Evolutionary conservation across 2,113 vertebrate species (phyloP), one percentile per base, ranked within the genome.

Genomic region (Tychaedon coryphoeus): DNA sequence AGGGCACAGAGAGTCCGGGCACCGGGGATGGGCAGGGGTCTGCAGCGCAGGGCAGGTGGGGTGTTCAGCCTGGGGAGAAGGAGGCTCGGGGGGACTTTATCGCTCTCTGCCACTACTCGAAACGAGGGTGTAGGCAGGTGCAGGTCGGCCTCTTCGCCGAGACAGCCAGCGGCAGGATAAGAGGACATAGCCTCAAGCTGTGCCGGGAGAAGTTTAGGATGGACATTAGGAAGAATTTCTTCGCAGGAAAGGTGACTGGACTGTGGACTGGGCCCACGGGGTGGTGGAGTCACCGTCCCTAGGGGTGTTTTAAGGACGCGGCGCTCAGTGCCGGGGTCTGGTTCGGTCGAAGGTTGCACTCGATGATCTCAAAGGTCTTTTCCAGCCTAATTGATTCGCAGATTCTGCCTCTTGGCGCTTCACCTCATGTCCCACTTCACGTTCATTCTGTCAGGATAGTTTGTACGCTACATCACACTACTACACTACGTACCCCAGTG

Each of bases 51-150:
- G 36, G 38, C 33, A 19, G 36, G 28, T 38, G 62, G 28, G 5
- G 4, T 38, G 38, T 38, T 62, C 3, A 25, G 23, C 19, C 15
- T 16, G 56, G n/a, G 38, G 40, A 17, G 54, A 25, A 54, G 19
- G 65, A 25, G 48, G 8, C 17, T 67, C 53, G 4, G 31, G 9
- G 9, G 10, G 1, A 18, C 16, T 19, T 14, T 25, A 7, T 34
- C 34, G 17, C 29, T 40, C 19, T 47, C 10, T 29, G 9, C 7
- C n/a, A 0, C 7, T 9, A 0, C 48, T 17, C 9, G 14, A 26
- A 34, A n/a, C 8, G 25, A 29, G 17, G 4, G 5, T 5, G 34
- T 36, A 16, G 18, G 31, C 3, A 50, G 57, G 26, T 10, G 22
- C 58, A 1, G 17, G 18, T 15, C 18, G 17, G 51, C 12, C 31